A percentile compares a stretch with the other conserved stretches of the same genome.
Conservation (phyloP, 2,888 invertebrate genomes). For the Meta bourneti region DNA sequence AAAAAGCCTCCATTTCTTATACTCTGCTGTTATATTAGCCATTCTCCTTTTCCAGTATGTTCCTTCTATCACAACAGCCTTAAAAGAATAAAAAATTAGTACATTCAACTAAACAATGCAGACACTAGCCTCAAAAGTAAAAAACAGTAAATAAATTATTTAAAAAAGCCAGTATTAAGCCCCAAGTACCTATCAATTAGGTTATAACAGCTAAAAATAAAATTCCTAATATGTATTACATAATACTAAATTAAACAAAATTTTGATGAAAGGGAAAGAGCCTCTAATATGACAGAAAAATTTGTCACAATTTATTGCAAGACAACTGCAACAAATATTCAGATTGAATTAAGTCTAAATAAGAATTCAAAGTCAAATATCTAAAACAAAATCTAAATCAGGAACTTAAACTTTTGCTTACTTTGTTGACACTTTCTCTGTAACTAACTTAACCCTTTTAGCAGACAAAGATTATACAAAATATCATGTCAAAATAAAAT, state of each 20-base stretch:
- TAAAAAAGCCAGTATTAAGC: background rate
- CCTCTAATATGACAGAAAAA: too few species aligned
- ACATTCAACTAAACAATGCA: background rate
- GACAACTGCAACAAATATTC: too few species aligned
- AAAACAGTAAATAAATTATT: background rate
- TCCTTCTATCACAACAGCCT: constrained; percentile 98
- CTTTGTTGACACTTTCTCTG: too few species aligned
- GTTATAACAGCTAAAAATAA: background rate
- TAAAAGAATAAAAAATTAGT: constrained; percentile 74
- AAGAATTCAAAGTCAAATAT: too few species aligned
- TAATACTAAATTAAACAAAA: background rate
- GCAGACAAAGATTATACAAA: too few species aligned
- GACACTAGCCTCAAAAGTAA: background rate
- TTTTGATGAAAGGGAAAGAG: too few species aligned
- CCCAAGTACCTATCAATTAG: background rate
- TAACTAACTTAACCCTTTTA: too few species aligned
- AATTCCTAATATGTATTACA: background rate
- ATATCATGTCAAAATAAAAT: too few species aligned
- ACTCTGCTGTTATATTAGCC: constrained; percentile 98
- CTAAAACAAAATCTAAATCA: too few species aligned
- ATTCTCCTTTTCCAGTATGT: constrained; percentile 99
- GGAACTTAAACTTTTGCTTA: too few species aligned
- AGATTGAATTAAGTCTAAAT: too few species aligned
- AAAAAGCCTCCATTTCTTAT: constrained; percentile 99
- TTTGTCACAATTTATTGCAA: too few species aligned